Conservation (phyloP, 2,888 invertebrate genomes). For the Frankliniella fusca region DNA sequence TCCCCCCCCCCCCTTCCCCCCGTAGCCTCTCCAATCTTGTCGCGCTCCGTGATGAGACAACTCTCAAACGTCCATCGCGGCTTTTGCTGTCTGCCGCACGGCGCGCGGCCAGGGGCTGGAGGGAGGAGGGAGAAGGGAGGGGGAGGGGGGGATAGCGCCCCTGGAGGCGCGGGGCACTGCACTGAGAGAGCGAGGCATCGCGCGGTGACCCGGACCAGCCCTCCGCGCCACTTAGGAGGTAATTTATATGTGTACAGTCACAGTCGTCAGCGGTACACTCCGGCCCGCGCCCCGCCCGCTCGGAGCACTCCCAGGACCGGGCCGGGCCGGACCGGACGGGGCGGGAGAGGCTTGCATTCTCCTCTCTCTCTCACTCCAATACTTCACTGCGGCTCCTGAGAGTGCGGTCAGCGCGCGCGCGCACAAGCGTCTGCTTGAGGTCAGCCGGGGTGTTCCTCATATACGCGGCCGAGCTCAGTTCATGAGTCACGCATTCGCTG, state of each 20-base stretch:
- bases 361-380: no score
- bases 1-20: no score
- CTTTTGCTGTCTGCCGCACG: neutral
- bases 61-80: constrained; percentile 10
- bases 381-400: no score
- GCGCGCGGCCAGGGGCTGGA: neutral
- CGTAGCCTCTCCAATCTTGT: neutral
- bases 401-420: no score
- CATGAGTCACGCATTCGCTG: no score
- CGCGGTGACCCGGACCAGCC: neutral
- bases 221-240: no score
- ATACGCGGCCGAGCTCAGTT: no score
- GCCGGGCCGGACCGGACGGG: neutral
- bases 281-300: neutral
- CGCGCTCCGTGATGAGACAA: constrained; percentile 6
- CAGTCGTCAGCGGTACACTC: no score
- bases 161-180: neutral
- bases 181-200: neutral
- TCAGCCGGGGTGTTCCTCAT: no score
- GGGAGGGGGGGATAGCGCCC: neutral
- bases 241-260: no score
- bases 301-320: neutral
- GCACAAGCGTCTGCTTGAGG: no score
- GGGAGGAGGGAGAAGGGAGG: neutral
- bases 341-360: no score